Base-by-base conservation (phyloP, 2,113 vertebrate species). In the Labrus mixtus region DNA sequence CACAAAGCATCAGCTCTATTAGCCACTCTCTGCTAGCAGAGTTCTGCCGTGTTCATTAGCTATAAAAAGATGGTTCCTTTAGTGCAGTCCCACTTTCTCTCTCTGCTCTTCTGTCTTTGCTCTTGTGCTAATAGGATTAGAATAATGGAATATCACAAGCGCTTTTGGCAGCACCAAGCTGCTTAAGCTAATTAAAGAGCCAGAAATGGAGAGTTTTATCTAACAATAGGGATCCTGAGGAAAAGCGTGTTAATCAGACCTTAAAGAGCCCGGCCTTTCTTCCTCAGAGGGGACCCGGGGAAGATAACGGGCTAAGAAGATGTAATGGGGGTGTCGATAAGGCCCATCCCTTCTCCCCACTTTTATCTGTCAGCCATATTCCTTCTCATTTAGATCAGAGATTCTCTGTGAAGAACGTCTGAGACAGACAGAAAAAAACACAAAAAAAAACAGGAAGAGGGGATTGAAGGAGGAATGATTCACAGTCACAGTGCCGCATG, bases 61-160 rank as follows among this genome's bases (percentile, higher is more conserved):
- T 73, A 29, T 62, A 50, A 71, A 67, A 57, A 22, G 17, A 41
- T 13, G 8, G 6, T 74, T 54, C 43, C 46, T 73, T 25, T 60
- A 4, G 5, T 65, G 37, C 33, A 8, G 50, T 41, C 57, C 56
- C 59, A 36, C 68, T 67, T 58, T 13, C 68, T 71, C 73, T 51
- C 65, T 66, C 39, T 65, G 53, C n/a, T 15, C 23, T 19, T 68
- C 81, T 78, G 80, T 82, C 81, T 83, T 67, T 68, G 50, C 48
- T 37, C 61, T 65, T 8, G 37, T 19, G 33, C 64, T 91, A 92
- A 94, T 86, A 85, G 87, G 89, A 93, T 93, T 92, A 90, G 70
- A 84, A 81, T 91, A 91, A 91, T 87, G 89, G 53, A 91, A 87
- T 89, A 91, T 91, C 82, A 82, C 74, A 76, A 86, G 73, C 48